Base-by-base conservation (phyloP, 2,888 invertebrate species). In the Chromoteleia sp. region DNA sequence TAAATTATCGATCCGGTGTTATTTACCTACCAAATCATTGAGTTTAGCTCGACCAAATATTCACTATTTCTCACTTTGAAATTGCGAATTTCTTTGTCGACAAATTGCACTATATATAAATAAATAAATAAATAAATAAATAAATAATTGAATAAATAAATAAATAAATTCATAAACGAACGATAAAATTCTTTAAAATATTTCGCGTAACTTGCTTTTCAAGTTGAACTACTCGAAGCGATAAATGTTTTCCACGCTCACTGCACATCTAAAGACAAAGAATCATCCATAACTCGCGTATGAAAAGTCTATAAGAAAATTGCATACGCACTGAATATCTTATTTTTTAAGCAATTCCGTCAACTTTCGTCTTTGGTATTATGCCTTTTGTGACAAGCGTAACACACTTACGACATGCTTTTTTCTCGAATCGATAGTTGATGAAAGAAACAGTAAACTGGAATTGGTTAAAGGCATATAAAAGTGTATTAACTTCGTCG, bases 271-370 rank as follows among this genome's bases (percentile, higher is more conserved):
- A 58, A 71, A 65, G 39, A 54, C 48, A 71, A 59, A 77, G 77
- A 54, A 77, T 10, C 33, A 21, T 41, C 33, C 39, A 29, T 52
- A 14, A n/a, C n/a, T 36, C 19, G 29, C 12, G 45, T 50, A 65
- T 52, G 56, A 81, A 71, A 76, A 67, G 81, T 81, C 71, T 50
- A 81, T 81, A 81, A 81, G 81, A 77, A 81, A 81, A 81, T 81
- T 81, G 65, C 71, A 71, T 33, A 71, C 56, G 48, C 70, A 58
- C n/a, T 50, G 58, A 74, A 75, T 80, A 75, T 65, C 80, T 80
- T 80, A 75, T 58, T 74, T 59, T 68, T 54, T 29, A 30, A 45
- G 54, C 43, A 50, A 52, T 30, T 67, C 14, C 65, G 33, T 56
- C 52, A 58, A 65, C 65, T 70, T 50, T 50, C 45, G 48, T 76